Conservation (phyloP, 2,113 vertebrate genomes). For the Plecotus auritus region DNA sequence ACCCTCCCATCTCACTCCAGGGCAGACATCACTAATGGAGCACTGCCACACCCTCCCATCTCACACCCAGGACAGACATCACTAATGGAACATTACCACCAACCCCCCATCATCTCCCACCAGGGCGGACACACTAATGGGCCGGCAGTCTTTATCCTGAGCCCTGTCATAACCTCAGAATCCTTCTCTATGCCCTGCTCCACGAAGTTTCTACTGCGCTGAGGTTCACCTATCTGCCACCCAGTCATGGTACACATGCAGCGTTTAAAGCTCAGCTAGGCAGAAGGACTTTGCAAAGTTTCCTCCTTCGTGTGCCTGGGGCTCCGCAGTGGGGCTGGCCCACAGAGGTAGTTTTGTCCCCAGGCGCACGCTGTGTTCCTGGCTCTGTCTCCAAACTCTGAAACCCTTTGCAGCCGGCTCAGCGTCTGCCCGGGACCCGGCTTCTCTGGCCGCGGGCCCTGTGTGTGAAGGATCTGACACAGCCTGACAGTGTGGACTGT, state of each 20-base stretch:
- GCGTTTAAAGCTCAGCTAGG: background rate
- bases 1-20: no score
- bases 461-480: background rate
- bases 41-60: no score
- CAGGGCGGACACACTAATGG: background rate
- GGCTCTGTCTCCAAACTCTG: background rate
- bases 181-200: background rate
- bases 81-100: no score
- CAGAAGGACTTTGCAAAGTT: background rate
- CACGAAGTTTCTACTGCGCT: background rate
- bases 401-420: background rate
- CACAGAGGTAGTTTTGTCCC: background rate
- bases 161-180: background rate
- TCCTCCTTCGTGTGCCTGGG: background rate
- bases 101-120: background rate
- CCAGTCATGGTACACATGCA: background rate
- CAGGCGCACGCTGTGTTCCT: background rate
- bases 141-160: background rate
- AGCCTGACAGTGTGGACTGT: accelerated
- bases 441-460: accelerated
- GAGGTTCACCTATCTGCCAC: background rate
- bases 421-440: background rate
- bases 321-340: background rate
- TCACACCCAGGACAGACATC: no score
- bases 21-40: no score